phyloP scores from a whole-genome alignment of 2,113 vertebrate genomes.

The Malurus cyaneus region DNA sequence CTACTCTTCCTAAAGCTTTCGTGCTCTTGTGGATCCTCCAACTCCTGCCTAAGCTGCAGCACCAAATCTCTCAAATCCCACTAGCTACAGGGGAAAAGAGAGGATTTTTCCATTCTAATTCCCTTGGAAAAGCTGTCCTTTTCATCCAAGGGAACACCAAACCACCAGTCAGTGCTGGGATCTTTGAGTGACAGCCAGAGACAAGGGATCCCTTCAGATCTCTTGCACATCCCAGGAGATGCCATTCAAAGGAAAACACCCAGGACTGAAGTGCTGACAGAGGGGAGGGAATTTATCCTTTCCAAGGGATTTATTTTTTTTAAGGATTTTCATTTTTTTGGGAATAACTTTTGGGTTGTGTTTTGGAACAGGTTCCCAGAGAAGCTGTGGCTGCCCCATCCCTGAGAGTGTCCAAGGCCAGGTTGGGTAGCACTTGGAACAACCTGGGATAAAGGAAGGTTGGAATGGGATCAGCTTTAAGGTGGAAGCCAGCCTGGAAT shows the following conservation, averaged over 20 bases:
- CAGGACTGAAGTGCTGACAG: neutral
- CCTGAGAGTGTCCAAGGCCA: too few species aligned
- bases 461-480: neutral
- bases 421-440: neutral
- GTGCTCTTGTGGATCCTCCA: neutral
- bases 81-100: neutral
- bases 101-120: neutral
- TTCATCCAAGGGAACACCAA: fast-evolving
- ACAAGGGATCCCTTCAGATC: neutral
- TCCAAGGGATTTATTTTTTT: neutral
- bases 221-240: neutral
- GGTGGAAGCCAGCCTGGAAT: neutral
- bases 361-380: neutral
- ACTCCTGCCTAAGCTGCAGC: neutral
- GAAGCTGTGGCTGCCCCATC: neutral
- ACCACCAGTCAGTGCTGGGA: neutral
- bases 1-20: neutral
- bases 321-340: too few species aligned
- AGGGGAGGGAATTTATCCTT: neutral
- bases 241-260: neutral
- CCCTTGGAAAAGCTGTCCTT: neutral
- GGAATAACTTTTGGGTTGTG: fast-evolving
- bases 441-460: neutral
- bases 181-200: neutral
- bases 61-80: neutral